Evolutionary conservation across 2,113 vertebrate genomes (phyloP).

Genomic region (Heliornis fulica): DNA sequence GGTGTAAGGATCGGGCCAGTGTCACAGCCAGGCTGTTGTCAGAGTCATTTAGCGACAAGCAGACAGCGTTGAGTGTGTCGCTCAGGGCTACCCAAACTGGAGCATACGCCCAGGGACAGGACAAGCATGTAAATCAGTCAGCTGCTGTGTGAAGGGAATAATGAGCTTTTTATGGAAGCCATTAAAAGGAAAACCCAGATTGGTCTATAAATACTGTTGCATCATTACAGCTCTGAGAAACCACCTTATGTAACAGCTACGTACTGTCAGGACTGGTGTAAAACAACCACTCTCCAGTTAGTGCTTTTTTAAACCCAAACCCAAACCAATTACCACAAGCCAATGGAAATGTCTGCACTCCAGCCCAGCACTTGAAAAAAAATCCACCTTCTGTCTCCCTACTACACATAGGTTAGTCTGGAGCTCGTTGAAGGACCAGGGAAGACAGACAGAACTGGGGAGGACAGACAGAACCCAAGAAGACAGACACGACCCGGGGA

Average conservation of each 20-base stretch:
- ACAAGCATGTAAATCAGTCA: background rate
- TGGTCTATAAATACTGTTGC: conserved; percentile 32
- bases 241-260: background rate
- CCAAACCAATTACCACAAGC: background rate
- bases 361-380: background rate
- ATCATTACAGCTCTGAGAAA: background rate
- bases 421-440: background rate
- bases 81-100: background rate
- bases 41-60: background rate
- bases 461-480: background rate
- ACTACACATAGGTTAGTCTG: rapidly evolving
- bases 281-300: background rate
- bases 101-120: background rate
- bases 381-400: background rate
- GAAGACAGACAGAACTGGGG: too few species aligned
- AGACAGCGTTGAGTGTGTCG: rapidly evolving
- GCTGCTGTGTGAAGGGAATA: background rate
- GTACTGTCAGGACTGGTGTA: background rate
- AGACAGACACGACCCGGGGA: background rate
- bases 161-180: conserved; percentile 52
- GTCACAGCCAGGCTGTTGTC: background rate
- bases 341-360: background rate
- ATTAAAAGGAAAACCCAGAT: conserved; percentile 43
- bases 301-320: background rate
- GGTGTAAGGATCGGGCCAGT: background rate